Evolutionary conservation across 2,888 invertebrate genomes (phyloP).

Genomic region (Oscheius sp.): DNA sequence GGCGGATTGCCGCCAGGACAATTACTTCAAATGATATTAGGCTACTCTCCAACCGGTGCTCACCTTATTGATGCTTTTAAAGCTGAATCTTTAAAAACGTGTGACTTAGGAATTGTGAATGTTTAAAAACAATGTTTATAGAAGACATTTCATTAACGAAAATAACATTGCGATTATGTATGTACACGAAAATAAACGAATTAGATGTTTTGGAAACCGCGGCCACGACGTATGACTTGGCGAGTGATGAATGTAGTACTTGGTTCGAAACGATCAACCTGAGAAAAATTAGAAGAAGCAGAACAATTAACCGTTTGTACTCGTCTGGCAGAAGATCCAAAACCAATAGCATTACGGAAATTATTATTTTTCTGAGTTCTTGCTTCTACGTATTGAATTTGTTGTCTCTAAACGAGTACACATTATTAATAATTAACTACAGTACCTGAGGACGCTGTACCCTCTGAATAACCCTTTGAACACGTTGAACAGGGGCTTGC

Average conservation of each 20-base stretch:
- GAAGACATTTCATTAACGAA: slow-evolving; percentile 11
- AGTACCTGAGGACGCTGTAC: slow-evolving; percentile 25
- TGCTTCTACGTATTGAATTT: slow-evolving; percentile 9
- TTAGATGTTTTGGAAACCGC: slow-evolving; percentile 27
- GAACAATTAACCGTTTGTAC: not conserved
- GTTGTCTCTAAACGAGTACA: slow-evolving; percentile 1
- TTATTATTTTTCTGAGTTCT: slow-evolving; percentile 20
- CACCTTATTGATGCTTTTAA: slow-evolving; percentile 48
- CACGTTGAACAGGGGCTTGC: slow-evolving; percentile 12
- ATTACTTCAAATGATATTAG: slow-evolving; percentile 58
- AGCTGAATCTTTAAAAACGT: slow-evolving; percentile 40
- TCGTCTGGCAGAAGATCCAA: not conserved
- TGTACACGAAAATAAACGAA: slow-evolving; percentile 1
- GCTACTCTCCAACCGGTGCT: slow-evolving; percentile 47
- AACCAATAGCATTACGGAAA: slow-evolving; percentile 27
- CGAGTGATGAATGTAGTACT: slow-evolving; percentile 2
- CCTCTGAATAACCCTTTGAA: no score
- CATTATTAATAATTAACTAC: not conserved
- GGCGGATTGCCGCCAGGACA: slow-evolving; percentile 63
- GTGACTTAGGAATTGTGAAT: slow-evolving; percentile 50
- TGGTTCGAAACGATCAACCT: slow-evolving; percentile 28
- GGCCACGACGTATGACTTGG: slow-evolving; percentile 24
- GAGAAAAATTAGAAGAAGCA: not conserved
- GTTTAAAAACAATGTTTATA: no score
- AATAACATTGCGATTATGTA: not conserved